phyloP scores from a whole-genome alignment of 1,140 invertebrate genomes.

The Calliphora vicina region DNA sequence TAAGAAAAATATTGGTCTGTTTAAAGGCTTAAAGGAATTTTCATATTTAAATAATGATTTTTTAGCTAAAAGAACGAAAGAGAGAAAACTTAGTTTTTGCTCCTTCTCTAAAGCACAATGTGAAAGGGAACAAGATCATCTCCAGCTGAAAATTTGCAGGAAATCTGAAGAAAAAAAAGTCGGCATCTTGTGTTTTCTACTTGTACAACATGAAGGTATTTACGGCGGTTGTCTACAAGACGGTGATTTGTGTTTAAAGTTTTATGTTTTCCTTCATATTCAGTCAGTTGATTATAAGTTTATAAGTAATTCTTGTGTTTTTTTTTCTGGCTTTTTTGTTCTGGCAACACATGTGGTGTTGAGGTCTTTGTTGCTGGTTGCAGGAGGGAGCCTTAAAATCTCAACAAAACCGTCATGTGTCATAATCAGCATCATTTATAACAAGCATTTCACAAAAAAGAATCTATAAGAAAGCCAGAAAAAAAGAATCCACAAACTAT shows the following conservation, averaged over 20 bases:
- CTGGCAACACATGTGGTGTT: constrained; percentile 28
- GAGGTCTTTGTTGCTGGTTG: not conserved
- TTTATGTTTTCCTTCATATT: not conserved
- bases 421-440: constrained; percentile 35
- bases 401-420: constrained; percentile 31
- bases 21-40: not conserved
- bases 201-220: not conserved
- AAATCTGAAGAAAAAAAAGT: not conserved
- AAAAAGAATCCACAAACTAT: not conserved
- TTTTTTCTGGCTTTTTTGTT: not conserved
- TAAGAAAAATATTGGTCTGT: not conserved
- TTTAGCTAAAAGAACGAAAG: not conserved
- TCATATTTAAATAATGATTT: not conserved
- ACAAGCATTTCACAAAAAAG: not conserved
- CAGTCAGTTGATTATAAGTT: not conserved
- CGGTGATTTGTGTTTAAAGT: constrained; percentile 17
- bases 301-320: not conserved
- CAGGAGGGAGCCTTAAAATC: constrained; percentile 22
- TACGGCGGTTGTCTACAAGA: not conserved
- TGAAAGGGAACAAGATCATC: not conserved
- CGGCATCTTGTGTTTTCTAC: not conserved
- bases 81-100: too few species aligned
- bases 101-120: not conserved
- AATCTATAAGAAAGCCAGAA: not conserved
- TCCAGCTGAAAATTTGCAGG: not conserved